Evolutionary conservation across 2,113 vertebrate genomes (phyloP).

Genomic region (Albula goreensis): DNA sequence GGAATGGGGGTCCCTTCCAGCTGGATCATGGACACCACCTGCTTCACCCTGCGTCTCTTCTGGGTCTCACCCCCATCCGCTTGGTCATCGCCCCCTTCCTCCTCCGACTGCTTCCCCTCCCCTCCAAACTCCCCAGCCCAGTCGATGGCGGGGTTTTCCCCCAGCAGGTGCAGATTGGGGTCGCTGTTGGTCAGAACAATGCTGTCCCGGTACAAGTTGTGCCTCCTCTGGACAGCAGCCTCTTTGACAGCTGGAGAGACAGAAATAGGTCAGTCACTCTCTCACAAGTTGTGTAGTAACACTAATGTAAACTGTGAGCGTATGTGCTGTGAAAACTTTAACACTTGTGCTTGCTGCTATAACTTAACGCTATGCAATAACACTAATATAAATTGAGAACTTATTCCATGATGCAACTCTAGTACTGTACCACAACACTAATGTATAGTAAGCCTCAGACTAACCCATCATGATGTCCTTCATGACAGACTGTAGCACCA

Average conservation of each 20-base stretch:
- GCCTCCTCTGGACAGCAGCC: conserved; percentile 88
- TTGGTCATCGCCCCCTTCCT: conserved; percentile 24
- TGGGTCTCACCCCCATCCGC: conserved; percentile 32
- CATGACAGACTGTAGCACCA: conserved; percentile 90
- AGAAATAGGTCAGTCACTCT: neutral
- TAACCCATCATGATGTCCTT: conserved; percentile 94
- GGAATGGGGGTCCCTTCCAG: conserved; percentile 64
- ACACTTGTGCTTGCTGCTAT: too few relatives aligned
- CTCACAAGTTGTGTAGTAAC: neutral
- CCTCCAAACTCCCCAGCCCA: conserved; percentile 70
- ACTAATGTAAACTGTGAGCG: neutral
- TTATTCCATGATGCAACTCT: too few relatives aligned
- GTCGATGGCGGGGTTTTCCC: conserved; percentile 77
- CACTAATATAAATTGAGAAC: too few relatives aligned
- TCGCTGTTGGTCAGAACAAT: conserved; percentile 90
- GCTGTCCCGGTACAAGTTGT: conserved; percentile 94
- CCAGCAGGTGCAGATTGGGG: conserved; percentile 88
- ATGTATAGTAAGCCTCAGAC: conserved; percentile 22
- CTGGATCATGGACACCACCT: conserved; percentile 90
- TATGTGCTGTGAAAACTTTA: too few relatives aligned
- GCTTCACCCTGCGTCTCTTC: conserved; percentile 78
- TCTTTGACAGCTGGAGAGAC: conserved; percentile 85
- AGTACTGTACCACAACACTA: neutral
- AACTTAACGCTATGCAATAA: too few relatives aligned
- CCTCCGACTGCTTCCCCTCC: conserved; percentile 24